A percentile compares a stretch with the other conserved stretches of the same genome.
These are phyloP conservation scores for Arizona elegans DNA, from an alignment of 2,113 vertebrate genomes.

Conservation along the genomic window DNA sequence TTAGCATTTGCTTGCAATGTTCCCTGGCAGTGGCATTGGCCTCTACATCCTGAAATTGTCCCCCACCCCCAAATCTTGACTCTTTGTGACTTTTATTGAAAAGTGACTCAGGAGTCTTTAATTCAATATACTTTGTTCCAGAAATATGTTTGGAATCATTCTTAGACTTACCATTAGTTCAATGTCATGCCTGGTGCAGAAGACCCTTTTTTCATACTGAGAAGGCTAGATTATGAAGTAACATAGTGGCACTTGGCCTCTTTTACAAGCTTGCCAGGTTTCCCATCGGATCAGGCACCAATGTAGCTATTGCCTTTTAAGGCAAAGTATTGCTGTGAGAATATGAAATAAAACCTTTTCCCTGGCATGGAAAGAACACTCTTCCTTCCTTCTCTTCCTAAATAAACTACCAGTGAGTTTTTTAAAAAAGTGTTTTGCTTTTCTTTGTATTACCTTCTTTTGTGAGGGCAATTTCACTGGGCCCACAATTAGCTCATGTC, in stretches of 20 bases:
- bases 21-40: not conserved
- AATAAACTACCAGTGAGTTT: conserved; percentile 59
- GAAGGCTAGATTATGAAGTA: conserved; percentile 45
- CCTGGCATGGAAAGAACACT: conserved; percentile 65
- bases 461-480: not conserved
- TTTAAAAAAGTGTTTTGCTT: conserved; percentile 42
- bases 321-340: conserved; percentile 66
- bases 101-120: not conserved
- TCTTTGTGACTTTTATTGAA: not conserved
- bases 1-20: not conserved
- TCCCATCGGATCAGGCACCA: conserved; percentile 46
- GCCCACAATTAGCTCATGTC: not conserved
- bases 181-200: not conserved
- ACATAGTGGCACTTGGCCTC: conserved; percentile 57
- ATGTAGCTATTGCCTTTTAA: conserved; percentile 70
- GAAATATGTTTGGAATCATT: conserved; percentile 19
- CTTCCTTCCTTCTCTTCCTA: conserved; percentile 67
- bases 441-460: not conserved
- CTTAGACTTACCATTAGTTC: conserved; percentile 12
- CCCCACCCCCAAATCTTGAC: too few relatives aligned
- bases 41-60: not conserved
- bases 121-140: not conserved
- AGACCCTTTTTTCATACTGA: not conserved
- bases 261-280: conserved; percentile 58
- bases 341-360: conserved; percentile 60